phyloP scores from a whole-genome alignment of 2,113 vertebrate species.

The Amazona vittata region DNA sequence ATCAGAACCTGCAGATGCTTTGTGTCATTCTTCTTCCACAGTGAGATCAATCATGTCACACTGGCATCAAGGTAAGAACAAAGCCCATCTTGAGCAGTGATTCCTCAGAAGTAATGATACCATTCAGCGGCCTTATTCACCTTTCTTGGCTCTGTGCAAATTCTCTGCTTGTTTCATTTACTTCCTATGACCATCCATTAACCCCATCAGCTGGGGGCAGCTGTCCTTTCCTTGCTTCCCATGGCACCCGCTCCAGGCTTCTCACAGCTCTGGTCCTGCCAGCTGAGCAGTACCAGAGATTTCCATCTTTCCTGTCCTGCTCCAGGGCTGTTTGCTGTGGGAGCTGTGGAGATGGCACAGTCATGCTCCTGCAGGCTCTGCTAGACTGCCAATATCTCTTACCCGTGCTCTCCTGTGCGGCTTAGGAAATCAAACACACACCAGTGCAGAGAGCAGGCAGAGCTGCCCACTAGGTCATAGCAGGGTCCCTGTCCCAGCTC shows the following conservation, averaged over 20 bases:
- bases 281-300: rapidly evolving
- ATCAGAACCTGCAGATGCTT: neutral
- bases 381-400: neutral
- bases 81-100: neutral
- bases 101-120: neutral
- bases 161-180: neutral
- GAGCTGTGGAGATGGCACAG: neutral
- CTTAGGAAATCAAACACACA: neutral
- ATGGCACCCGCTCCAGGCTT: neutral
- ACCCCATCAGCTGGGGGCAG: neutral
- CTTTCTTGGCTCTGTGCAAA: neutral
- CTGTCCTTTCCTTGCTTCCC: neutral
- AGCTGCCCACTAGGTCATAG: neutral
- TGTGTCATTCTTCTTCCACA: neutral
- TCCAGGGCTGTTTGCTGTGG: neutral
- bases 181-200: neutral
- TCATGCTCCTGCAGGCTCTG: neutral
- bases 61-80: neutral
- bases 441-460: neutral
- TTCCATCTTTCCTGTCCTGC: neutral
- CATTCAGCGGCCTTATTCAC: neutral
- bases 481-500: neutral
- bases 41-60: rapidly evolving
- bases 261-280: neutral
- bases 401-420: neutral